These are phyloP conservation scores for Tetrao urogallus DNA, from an alignment of 2,113 vertebrate species.

Conservation along the genomic window DNA sequence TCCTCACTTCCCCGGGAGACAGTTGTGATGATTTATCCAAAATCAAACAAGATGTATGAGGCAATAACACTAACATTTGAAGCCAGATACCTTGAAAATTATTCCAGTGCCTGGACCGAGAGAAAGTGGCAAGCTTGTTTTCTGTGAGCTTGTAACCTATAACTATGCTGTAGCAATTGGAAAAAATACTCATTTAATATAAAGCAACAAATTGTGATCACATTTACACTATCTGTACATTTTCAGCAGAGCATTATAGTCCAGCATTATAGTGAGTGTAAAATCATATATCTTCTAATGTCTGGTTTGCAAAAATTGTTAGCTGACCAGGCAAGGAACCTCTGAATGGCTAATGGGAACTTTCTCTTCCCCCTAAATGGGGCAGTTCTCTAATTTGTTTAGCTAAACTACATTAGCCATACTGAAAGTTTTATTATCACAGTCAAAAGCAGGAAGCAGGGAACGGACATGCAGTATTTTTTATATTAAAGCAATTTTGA, in stretches of 20 bases:
- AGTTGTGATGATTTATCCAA: background rate
- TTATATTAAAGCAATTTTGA: constrained; percentile 77
- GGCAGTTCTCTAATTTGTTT: constrained; percentile 80
- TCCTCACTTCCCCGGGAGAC: background rate
- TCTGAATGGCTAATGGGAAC: constrained; percentile 76
- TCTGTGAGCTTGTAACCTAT: background rate
- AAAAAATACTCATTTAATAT: background rate
- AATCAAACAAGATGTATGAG: background rate
- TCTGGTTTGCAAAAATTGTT: constrained; percentile 46
- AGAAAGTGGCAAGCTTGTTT: background rate
- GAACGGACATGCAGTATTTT: constrained; percentile 74
- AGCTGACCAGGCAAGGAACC: constrained; percentile 62
- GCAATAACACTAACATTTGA: background rate
- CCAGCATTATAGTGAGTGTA: background rate
- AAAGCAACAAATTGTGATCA: background rate
- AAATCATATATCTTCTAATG: background rate
- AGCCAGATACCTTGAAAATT: background rate
- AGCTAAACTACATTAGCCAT: constrained; percentile 82
- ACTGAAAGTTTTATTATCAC: constrained; percentile 80
- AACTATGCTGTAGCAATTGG: background rate
- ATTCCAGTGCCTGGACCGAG: background rate
- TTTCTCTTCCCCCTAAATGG: constrained; percentile 73
- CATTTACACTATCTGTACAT: rapidly evolving
- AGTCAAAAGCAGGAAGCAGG: constrained; percentile 78
- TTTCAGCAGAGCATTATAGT: background rate